Conservation (phyloP, 2,888 invertebrate species). For the Mayetiola destructor region DNA sequence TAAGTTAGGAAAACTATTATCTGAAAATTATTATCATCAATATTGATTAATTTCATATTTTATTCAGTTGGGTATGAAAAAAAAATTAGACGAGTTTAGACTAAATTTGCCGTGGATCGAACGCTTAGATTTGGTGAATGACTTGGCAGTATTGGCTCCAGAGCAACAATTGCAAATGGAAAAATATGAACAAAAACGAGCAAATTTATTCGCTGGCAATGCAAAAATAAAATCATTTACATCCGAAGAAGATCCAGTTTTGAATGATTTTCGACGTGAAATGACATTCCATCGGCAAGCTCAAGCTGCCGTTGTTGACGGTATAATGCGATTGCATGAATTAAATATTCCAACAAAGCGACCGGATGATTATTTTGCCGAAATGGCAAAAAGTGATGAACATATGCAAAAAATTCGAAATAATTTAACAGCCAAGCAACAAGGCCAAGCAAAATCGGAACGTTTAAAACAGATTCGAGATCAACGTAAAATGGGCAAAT, state of each 20-base stretch:
- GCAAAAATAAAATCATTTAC: conserved; percentile 49
- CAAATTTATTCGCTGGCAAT: conserved; percentile 49
- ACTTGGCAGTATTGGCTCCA: conserved; percentile 68
- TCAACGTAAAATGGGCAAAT: conserved; percentile 85
- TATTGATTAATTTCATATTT: conserved; percentile 11
- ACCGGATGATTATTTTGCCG: conserved; percentile 95
- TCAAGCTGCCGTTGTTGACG: conserved; percentile 71
- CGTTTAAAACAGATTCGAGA: conserved; percentile 78
- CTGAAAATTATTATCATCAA: too few relatives aligned
- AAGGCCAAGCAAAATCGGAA: conserved; percentile 72
- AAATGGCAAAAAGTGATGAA: conserved; percentile 94
- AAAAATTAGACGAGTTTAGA: conserved; percentile 56
- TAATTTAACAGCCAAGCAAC: conserved; percentile 69
- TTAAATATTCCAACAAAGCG: conserved; percentile 62
- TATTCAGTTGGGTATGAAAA: conserved; percentile 45
- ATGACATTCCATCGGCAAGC: conserved; percentile 76
- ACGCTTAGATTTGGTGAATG: conserved; percentile 61
- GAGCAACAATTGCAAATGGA: conserved; percentile 65
- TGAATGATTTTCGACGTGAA: conserved; percentile 87
- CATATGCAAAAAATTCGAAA: conserved; percentile 94
- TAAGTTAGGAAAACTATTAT: conserved; percentile 39
- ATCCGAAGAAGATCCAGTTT: conserved; percentile 57
- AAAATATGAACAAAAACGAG: conserved; percentile 56
- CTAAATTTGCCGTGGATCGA: conserved; percentile 73
- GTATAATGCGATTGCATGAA: conserved; percentile 60